Conservation (phyloP, 2,797 vertebrate genomes). For the Rhinella marina region DNA sequence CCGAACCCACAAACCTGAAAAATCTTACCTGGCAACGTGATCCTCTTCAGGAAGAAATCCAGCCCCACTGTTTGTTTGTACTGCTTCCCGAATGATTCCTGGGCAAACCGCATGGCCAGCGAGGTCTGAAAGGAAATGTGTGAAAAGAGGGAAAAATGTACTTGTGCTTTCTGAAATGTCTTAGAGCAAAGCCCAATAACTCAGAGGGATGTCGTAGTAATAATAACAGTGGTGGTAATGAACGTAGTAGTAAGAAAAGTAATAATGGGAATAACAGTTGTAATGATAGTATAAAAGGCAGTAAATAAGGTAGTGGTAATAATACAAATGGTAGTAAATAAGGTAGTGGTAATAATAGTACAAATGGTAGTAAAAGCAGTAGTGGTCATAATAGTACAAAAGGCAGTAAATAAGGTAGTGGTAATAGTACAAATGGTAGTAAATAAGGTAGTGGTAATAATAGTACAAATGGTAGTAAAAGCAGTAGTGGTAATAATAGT, state of each 20-base stretch:
- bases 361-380: neutral
- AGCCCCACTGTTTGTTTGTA: conserved; percentile 99
- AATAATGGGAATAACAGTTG: neutral
- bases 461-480: too few species aligned
- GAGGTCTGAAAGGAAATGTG: conserved; percentile 89
- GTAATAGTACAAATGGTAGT: too few species aligned
- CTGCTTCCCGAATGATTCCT: conserved; percentile 98
- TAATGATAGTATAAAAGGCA: too few species aligned
- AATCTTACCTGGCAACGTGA: conserved; percentile 94
- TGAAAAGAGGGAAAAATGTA: conserved; percentile 65
- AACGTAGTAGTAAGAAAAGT: neutral
- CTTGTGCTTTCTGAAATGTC: conserved; percentile 50
- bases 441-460: too few species aligned
- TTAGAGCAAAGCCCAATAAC: conserved; percentile 36
- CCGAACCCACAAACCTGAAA: conserved; percentile 11
- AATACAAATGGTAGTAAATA: neutral
- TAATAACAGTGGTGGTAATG: too few species aligned
- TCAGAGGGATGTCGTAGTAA: neutral
- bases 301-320: too few species aligned
- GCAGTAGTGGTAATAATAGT: too few species aligned
- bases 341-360: neutral
- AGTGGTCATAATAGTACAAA: too few species aligned
- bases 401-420: too few species aligned
- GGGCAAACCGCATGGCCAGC: conserved; percentile 93
- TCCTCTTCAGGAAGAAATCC: conserved; percentile 99